phyloP scores from a whole-genome alignment of 1,140 invertebrate species.

The Drosophila nigromelanica region DNA sequence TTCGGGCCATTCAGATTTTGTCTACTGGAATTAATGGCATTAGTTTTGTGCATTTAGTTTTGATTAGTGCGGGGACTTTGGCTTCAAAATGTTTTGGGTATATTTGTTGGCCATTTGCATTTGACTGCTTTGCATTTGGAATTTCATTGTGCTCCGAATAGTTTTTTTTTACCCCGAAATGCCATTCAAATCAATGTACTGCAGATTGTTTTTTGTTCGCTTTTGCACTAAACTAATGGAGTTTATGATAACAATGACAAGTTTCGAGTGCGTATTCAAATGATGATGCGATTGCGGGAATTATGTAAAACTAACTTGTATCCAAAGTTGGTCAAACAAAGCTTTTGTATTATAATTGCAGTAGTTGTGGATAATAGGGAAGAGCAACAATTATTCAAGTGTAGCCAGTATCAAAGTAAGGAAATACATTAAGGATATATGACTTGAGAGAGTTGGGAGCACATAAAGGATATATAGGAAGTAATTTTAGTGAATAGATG shows the following conservation, averaged over 20 bases:
- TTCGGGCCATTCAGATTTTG: slow-evolving; percentile 70
- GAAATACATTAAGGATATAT: slow-evolving; percentile 16
- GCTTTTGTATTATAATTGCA: slow-evolving; percentile 38
- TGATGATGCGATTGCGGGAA: slow-evolving; percentile 26
- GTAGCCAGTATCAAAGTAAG: background rate
- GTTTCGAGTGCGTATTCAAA: slow-evolving; percentile 34
- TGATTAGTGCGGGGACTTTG: slow-evolving; percentile 63
- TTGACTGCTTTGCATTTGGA: slow-evolving; percentile 33
- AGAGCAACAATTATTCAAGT: background rate
- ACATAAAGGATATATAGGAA: background rate
- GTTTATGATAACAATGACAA: slow-evolving; percentile 41
- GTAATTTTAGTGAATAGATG: background rate
- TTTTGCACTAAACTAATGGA: slow-evolving; percentile 4
- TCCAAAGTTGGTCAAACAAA: slow-evolving; percentile 14
- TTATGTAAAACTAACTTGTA: slow-evolving; percentile 34
- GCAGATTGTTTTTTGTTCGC: slow-evolving; percentile 40
- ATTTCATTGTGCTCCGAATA: slow-evolving; percentile 12
- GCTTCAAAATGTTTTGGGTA: slow-evolving; percentile 4
- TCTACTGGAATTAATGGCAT: slow-evolving; percentile 82
- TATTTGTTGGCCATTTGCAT: slow-evolving; percentile 57
- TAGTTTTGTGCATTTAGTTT: slow-evolving; percentile 82
- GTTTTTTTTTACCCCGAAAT: slow-evolving; percentile 3
- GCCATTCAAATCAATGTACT: slow-evolving; percentile 42
- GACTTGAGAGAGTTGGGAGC: background rate
- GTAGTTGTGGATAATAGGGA: slow-evolving; percentile 13